Percentiles rank a stretch among this genome's conserved stretches.
Evolutionary conservation across 2,113 vertebrate species (phyloP).

Genomic region (Alligator mississippiensis): DNA sequence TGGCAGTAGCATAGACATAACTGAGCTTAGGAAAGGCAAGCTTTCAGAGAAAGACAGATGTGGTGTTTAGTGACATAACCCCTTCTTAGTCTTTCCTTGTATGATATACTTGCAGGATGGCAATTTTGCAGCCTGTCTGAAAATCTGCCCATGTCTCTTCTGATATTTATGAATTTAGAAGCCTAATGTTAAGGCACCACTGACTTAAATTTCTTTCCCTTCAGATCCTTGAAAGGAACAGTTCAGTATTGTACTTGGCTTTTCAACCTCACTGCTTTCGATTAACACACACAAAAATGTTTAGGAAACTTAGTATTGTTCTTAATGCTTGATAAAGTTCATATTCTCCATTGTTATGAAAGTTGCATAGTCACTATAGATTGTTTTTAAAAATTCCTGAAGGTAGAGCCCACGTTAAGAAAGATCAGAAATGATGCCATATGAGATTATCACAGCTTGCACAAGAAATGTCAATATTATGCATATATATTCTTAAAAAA

Average conservation of each 20-base stretch:
- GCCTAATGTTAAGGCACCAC: neutral
- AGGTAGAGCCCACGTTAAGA: neutral
- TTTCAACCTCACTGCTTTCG: neutral
- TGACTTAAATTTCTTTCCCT: neutral
- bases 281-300: neutral
- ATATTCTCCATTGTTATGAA: neutral
- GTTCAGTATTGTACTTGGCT: neutral
- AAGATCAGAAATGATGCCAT: neutral
- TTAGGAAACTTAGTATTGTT: neutral
- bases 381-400: neutral
- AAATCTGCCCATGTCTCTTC: neutral
- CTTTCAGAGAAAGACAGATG: accelerated
- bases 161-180: neutral
- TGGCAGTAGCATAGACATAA: neutral
- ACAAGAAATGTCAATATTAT: neutral
- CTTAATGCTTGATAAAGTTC: neutral
- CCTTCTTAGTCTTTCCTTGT: neutral
- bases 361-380: neutral
- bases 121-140: neutral
- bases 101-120: neutral
- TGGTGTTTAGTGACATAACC: neutral
- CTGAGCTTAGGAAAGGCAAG: accelerated
- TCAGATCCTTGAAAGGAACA: neutral
- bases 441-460: accelerated
- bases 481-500: accelerated